These are phyloP conservation scores for Sycobia sp. DNA, from an alignment of 1,140 invertebrate species.

Conservation along the genomic window DNA sequence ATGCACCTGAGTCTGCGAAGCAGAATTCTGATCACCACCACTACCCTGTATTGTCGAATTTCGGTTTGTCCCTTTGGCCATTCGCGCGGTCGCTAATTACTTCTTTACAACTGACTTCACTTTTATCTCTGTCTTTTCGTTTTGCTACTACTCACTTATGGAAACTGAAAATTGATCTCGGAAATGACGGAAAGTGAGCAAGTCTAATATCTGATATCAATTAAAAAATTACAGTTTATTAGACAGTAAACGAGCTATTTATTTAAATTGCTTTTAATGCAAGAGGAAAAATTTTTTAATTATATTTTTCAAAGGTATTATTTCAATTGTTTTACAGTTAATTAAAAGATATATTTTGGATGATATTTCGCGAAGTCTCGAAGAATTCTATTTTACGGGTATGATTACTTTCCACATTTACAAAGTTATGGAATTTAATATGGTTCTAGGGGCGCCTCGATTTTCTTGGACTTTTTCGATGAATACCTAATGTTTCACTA, in stretches of 20 bases:
- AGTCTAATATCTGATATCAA: too few species aligned
- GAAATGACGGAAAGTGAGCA: too few species aligned
- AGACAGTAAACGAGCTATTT: neutral
- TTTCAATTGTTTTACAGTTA: too few species aligned
- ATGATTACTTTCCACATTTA: too few species aligned
- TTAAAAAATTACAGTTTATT: neutral
- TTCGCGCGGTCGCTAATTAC: constrained; percentile 32
- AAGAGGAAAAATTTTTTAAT: neutral
- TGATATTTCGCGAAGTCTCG: too few species aligned
- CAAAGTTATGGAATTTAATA: neutral
- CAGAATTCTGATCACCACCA: constrained; percentile 42
- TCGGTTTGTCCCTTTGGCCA: constrained; percentile 42
- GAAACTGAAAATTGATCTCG: too few species aligned
- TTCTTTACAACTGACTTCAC: neutral
- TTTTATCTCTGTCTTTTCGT: neutral
- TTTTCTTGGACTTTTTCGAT: constrained; percentile 56
- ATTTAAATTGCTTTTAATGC: neutral
- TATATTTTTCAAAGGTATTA: too few species aligned
- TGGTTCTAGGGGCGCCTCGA: constrained; percentile 53
- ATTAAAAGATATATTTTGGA: too few species aligned
- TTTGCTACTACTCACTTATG: too few species aligned
- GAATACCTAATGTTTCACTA: constrained; percentile 55
- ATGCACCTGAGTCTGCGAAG: constrained; percentile 43
- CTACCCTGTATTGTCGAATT: constrained; percentile 33
- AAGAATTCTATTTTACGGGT: too few species aligned